A percentile compares a stretch with the other conserved stretches of the same genome.
Conservation (phyloP, 2,888 invertebrate genomes). For the Lysandra bellargus region DNA sequence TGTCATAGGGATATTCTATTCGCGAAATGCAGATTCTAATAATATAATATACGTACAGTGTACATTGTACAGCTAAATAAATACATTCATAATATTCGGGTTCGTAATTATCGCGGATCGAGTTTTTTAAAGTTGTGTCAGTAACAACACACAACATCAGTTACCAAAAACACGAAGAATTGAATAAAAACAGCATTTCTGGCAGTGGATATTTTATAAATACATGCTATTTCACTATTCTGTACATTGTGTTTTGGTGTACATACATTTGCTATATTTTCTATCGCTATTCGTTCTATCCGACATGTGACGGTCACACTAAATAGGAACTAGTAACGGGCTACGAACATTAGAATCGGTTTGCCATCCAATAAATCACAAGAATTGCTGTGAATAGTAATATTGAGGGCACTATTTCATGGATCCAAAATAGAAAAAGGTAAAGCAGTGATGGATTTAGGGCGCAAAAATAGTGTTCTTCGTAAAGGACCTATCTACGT, state of each 20-base stretch:
- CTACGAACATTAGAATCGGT: slow-evolving; percentile 21
- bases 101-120: too few species aligned
- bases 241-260: neutral
- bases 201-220: too few species aligned
- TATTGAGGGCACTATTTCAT: slow-evolving; percentile 16
- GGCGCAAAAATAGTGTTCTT: slow-evolving; percentile 12
- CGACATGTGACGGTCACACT: neutral
- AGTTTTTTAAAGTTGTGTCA: too few species aligned
- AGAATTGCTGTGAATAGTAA: slow-evolving; percentile 17
- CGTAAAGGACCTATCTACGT: neutral
- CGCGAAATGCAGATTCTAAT: too few species aligned
- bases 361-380: slow-evolving; percentile 22
- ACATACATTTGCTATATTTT: neutral
- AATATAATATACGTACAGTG: too few species aligned
- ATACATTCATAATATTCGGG: too few species aligned
- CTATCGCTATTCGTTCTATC: neutral
- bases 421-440: slow-evolving; percentile 9
- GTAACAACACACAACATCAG: too few species aligned
- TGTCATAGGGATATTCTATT: too few species aligned
- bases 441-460: slow-evolving; percentile 18
- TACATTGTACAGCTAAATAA: too few species aligned
- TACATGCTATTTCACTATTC: neutral
- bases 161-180: too few species aligned
- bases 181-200: too few species aligned
- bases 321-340: slow-evolving; percentile 10